These are phyloP conservation scores for Spinus pinus DNA, from an alignment of 2,797 vertebrate species.

Conservation along the genomic window DNA sequence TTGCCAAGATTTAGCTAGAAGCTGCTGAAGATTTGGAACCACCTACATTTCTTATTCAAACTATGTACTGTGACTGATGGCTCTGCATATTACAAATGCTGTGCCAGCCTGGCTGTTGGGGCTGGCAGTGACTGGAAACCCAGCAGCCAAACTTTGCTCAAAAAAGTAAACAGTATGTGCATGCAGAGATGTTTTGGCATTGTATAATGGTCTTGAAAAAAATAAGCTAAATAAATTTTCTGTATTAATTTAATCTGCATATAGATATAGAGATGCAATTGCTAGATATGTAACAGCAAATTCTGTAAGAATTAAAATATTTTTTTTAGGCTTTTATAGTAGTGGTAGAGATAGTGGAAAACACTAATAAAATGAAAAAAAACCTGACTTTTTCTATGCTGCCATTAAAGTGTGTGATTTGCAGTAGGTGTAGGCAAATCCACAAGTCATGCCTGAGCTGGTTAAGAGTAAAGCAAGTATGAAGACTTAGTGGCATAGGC, in stretches of 20 bases:
- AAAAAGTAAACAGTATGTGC: slow-evolving; percentile 28
- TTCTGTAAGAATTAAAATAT: neutral
- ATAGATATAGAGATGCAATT: neutral
- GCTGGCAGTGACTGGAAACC: slow-evolving; percentile 16
- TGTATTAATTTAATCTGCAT: neutral
- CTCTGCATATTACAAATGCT: slow-evolving; percentile 6
- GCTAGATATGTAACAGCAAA: neutral
- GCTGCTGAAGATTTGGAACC: slow-evolving; percentile 43
- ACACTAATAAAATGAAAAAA: neutral
- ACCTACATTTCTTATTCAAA: slow-evolving; percentile 40
- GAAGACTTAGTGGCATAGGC: neutral
- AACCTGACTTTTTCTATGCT: fast-evolving
- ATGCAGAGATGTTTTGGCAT: neutral
- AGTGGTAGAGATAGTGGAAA: neutral
- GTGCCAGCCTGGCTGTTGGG: slow-evolving; percentile 7
- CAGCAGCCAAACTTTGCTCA: slow-evolving; percentile 32
- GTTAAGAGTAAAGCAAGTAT: neutral
- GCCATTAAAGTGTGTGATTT: neutral
- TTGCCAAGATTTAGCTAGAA: slow-evolving; percentile 53
- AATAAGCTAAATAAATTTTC: neutral
- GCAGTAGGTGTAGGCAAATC: fast-evolving
- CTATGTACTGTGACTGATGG: slow-evolving; percentile 13
- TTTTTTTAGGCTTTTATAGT: neutral
- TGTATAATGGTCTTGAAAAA: neutral
- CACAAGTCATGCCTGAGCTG: neutral